Percentiles rank a stretch among this genome's conserved stretches.
Evolutionary conservation across 2,113 vertebrate genomes (phyloP).

Genomic region (Stomatorhinus ivindoensis): DNA sequence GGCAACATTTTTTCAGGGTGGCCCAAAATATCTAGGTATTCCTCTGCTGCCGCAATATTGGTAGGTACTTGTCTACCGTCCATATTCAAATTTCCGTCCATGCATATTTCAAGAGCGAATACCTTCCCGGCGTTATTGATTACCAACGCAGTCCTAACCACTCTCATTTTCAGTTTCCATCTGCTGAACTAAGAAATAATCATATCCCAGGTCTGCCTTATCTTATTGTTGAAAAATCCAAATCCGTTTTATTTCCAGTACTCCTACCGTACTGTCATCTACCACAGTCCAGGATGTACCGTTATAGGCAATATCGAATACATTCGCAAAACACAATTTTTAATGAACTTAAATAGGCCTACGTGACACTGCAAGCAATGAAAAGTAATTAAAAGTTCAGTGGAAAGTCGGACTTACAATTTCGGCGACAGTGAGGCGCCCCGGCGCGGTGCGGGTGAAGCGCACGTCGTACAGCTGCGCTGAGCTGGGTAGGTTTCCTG

Average conservation of each 20-base stretch:
- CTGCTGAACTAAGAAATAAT: not conserved
- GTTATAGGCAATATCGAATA: not conserved
- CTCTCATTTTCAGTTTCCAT: not conserved
- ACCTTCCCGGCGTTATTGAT: not conserved
- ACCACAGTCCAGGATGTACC: not conserved
- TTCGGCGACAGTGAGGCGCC: constrained; percentile 48
- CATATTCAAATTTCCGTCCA: not conserved
- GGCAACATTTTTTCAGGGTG: not conserved
- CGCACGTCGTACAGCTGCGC: constrained; percentile 51
- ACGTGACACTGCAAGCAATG: not conserved
- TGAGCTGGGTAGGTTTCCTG: constrained; percentile 36
- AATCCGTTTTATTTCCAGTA: not conserved
- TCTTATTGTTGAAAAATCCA: not conserved
- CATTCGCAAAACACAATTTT: not conserved
- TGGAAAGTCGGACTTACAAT: constrained; percentile 47
- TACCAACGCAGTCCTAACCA: not conserved
- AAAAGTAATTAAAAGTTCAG: not conserved
- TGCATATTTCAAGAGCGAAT: not conserved
- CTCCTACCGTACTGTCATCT: not conserved
- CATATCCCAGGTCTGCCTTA: not conserved
- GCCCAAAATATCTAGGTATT: not conserved
- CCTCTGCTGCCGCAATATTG: not conserved
- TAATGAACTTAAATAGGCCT: not conserved
- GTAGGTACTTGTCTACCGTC: not conserved
- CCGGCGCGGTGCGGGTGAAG: constrained; percentile 43